Base-by-base conservation (phyloP, 1,140 invertebrate species). In the Procambarus clarkii region DNA sequence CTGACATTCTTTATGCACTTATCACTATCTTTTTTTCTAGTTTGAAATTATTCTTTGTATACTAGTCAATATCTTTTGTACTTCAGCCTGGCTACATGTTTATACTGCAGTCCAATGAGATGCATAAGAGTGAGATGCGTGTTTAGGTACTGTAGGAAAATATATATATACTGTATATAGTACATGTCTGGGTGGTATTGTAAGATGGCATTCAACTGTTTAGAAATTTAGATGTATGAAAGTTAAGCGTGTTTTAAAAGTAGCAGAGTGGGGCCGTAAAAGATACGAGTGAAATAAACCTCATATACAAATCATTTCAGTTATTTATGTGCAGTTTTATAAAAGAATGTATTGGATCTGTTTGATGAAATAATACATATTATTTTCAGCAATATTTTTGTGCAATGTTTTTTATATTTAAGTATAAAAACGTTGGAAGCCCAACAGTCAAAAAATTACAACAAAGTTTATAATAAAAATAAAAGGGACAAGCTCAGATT, bases 391-490 rank as follows among this genome's bases (percentile, higher is more conserved):
- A 64, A 64, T 64, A 64, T 64, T 64, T 64, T 64, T 64, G 60
- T 64, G 60, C 60, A 64, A 60, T 48, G 21, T 82, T 45, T 82
- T 82, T 82, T 82, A 60, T 82, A 82, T 60, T n/a, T 82, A 82
- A 60, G 50, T 60, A 82, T 44, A 15, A 82, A 60, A 60, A 82
- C 24, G 60, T 82, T 64, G 60, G 60, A 58, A 18, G 60, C 60
- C 60, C 60, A 64, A 64, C 60, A 64, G 60, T 64, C 60, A 64
- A 64, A 64, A 64, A 64, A 13, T 64, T 64, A 64, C 60, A 64
- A 21, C 60, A 64, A 64, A 64, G 60, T 64, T 64, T 64, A 64
- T 64, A 64, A 64, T 18, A 64, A 64, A 64, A 64, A 21, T 21
- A 21, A 64, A 64, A 64, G 11, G 60, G 60, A 64, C 21, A 64